phyloP scores from a whole-genome alignment of 2,888 invertebrate genomes.

The Acronicta psi region DNA sequence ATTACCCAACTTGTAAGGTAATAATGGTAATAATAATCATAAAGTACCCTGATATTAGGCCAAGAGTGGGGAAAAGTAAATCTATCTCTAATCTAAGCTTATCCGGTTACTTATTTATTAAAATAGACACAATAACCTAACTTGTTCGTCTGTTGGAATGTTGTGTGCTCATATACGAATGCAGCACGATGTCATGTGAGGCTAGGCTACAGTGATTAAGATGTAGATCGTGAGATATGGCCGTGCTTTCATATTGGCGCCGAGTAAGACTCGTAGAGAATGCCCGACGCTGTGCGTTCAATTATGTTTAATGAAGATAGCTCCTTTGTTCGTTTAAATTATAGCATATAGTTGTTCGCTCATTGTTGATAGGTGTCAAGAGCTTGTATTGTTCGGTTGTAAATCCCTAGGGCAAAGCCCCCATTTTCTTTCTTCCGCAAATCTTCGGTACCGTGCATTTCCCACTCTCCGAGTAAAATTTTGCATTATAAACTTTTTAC shows the following conservation, averaged over 20 bases:
- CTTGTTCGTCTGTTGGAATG: conserved; percentile 1
- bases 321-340: conserved; percentile 12
- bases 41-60: too few relatives aligned
- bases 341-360: neutral
- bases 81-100: too few relatives aligned
- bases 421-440: neutral
- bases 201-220: conserved; percentile 5
- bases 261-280: neutral
- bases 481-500: too few relatives aligned
- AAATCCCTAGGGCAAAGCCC: neutral
- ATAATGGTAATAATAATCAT: too few relatives aligned
- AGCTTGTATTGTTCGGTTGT: neutral
- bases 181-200: conserved; percentile 7
- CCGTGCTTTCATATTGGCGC: conserved; percentile 8
- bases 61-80: too few relatives aligned
- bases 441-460: too few relatives aligned
- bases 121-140: neutral
- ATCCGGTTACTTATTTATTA: too few relatives aligned
- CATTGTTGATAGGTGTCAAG: conserved; percentile 1
- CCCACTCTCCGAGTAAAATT: too few relatives aligned
- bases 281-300: neutral
- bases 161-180: conserved; percentile 3
- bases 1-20: too few relatives aligned
- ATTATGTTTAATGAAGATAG: conserved; percentile 6
- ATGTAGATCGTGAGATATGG: conserved; percentile 18